Evolutionary conservation across 1,140 invertebrate genomes (phyloP), one percentile per base, ranked within the genome.

Genomic region (Zelostemma sp.): DNA sequence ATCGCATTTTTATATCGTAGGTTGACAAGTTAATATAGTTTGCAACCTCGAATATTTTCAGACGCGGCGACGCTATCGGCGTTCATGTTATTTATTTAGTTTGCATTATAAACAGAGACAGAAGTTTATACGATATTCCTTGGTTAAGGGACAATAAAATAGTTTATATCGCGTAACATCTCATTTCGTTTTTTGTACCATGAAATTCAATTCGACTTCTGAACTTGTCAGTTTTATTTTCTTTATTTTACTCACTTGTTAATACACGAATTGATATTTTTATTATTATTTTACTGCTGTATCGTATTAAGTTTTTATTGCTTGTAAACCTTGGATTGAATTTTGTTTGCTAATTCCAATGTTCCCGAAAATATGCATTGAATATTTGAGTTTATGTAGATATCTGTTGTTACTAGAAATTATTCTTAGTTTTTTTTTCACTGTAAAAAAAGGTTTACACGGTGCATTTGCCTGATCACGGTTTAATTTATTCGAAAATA

Each of bases 1-100:
- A 72, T 56, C 58, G 67, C 75, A 76, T 81, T 83, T 80, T 80
- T 80, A 80, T 80, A 79, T 78, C 50, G 72, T 79, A 74, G 74
- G 68, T 79, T 80, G 70, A 78, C 55, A 75, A 81, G 78, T 74
- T 78, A 63, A 74, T 61, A 74, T 78, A 79, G 70, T 78, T 73
- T 61, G 62, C 72, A 80, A 74, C 65, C 74, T 81, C 77, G 80
- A 81, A 80, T 78, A 80, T 74, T 78, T 82, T 75, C 56, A 48
- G 57, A 46, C 19, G 15, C 45, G 16, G 18, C 14, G 1, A 19
- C 9, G 9, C 9, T 17, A 46, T 46, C 18, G 16, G 5, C 45
- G 18, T 43, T 6, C 11, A 55, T 18, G 14, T 40, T 54, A 31
- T 41, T 55, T 49, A 33, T 49, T 25, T 33, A 55, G 9, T 21